Percentiles rank a stretch among this genome's conserved stretches.
These are phyloP conservation scores for Matsumurasca onukii DNA, from an alignment of 1,140 invertebrate genomes.

Conservation along the genomic window DNA sequence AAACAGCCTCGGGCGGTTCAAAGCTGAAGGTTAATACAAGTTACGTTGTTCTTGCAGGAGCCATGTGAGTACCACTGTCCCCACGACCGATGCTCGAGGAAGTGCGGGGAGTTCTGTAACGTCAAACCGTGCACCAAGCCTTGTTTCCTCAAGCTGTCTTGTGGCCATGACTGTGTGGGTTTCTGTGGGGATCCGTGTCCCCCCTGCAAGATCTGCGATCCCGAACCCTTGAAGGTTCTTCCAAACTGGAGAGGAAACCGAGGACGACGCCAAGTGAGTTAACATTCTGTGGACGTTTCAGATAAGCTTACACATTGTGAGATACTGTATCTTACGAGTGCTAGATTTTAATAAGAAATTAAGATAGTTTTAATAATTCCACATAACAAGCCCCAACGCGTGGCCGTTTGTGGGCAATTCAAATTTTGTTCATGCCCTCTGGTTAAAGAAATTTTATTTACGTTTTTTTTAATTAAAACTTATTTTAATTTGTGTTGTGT, in stretches of 20 bases:
- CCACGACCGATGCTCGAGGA: conserved; percentile 57
- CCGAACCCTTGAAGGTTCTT: conserved; percentile 9
- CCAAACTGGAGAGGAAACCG: conserved; percentile 54
- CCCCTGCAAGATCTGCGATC: conserved; percentile 38
- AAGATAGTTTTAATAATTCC: too few relatives aligned
- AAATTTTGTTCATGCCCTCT: too few relatives aligned
- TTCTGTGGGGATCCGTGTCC: conserved; percentile 67
- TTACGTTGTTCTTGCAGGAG: conserved; percentile 45
- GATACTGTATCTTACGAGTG: too few relatives aligned
- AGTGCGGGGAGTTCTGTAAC: conserved; percentile 57
- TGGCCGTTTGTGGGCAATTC: too few relatives aligned
- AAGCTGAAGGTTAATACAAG: too few relatives aligned
- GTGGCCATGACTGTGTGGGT: conserved; percentile 63
- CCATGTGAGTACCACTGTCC: conserved; percentile 51
- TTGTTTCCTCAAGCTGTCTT: conserved; percentile 52
- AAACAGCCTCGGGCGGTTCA: too few relatives aligned
- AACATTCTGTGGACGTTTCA: conserved; percentile 47
- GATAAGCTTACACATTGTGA: too few relatives aligned
- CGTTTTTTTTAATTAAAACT: too few relatives aligned
- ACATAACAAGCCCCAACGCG: too few relatives aligned
- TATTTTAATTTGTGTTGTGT: too few relatives aligned
- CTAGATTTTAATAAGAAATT: too few relatives aligned
- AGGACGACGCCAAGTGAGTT: conserved; percentile 55
- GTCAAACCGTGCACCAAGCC: conserved; percentile 54
- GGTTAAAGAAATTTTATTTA: too few relatives aligned